Conservation (phyloP, 2,797 vertebrate genomes). For the Hypotaenidia philippensis region DNA sequence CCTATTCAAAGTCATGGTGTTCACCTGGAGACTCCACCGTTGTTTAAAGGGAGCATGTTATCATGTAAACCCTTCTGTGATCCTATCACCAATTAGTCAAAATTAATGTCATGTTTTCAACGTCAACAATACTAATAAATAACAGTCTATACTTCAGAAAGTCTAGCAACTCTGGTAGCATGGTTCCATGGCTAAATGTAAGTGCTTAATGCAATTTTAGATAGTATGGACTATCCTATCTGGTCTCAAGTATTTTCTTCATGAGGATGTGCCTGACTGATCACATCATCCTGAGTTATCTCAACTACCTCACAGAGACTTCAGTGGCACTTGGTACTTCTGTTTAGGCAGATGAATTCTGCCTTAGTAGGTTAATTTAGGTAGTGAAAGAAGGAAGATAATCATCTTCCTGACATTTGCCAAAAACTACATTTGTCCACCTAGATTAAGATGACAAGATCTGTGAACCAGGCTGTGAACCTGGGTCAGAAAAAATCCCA, state of each 20-base stretch:
- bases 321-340: neutral
- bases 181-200: neutral
- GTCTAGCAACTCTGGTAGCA: neutral
- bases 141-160: neutral
- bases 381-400: neutral
- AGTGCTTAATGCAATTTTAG: neutral
- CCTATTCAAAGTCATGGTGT: neutral
- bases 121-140: neutral
- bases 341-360: neutral
- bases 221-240: fast-evolving
- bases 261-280: neutral
- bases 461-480: too few relatives aligned
- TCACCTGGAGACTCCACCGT: neutral
- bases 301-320: neutral
- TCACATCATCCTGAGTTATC: neutral
- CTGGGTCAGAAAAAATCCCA: too few relatives aligned
- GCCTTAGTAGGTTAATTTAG: neutral
- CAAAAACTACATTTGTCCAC: neutral
- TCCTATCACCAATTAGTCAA: neutral
- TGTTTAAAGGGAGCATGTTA: neutral
- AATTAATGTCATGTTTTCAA: neutral
- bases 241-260: neutral
- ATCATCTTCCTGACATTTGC: neutral
- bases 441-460: neutral
- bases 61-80: neutral